phyloP scores from a whole-genome alignment of 2,888 invertebrate genomes.

The Melanostoma mellinum region DNA sequence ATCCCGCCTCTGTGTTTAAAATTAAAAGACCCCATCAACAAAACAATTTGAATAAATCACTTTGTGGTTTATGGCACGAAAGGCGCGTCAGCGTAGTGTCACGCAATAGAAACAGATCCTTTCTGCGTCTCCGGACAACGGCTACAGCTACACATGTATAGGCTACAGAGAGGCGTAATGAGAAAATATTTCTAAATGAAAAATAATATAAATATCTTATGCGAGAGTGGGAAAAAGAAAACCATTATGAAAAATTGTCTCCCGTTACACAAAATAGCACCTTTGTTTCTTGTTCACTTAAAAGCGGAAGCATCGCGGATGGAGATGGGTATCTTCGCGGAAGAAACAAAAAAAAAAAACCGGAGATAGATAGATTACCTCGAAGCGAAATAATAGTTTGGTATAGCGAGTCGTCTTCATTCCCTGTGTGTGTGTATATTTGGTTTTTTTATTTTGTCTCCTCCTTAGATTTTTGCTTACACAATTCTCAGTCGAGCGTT shows the following conservation, averaged over 20 bases:
- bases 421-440: not conserved
- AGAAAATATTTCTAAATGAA: slow-evolving; percentile 33
- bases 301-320: not conserved
- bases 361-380: slow-evolving; percentile 58
- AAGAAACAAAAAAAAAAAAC: slow-evolving; percentile 16
- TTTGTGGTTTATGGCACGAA: slow-evolving; percentile 29
- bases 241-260: slow-evolving; percentile 51
- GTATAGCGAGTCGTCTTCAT: slow-evolving; percentile 36
- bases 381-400: slow-evolving; percentile 40
- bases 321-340: not conserved
- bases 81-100: slow-evolving; percentile 2
- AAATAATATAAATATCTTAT: slow-evolving; percentile 26
- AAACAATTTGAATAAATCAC: slow-evolving; percentile 58
- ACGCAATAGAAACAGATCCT: not conserved
- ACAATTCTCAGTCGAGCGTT: slow-evolving; percentile 15
- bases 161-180: slow-evolving; percentile 18
- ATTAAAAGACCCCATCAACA: slow-evolving; percentile 38
- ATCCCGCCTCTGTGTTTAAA: slow-evolving; percentile 2
- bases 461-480: not conserved
- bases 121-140: not conserved
- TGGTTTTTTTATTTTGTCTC: not conserved
- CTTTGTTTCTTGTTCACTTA: slow-evolving; percentile 43
- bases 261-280: slow-evolving; percentile 29
- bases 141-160: not conserved
- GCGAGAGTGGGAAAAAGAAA: slow-evolving; percentile 8